phyloP scores from a whole-genome alignment of 2,888 invertebrate species.

The Pristionchus entomophagus region DNA sequence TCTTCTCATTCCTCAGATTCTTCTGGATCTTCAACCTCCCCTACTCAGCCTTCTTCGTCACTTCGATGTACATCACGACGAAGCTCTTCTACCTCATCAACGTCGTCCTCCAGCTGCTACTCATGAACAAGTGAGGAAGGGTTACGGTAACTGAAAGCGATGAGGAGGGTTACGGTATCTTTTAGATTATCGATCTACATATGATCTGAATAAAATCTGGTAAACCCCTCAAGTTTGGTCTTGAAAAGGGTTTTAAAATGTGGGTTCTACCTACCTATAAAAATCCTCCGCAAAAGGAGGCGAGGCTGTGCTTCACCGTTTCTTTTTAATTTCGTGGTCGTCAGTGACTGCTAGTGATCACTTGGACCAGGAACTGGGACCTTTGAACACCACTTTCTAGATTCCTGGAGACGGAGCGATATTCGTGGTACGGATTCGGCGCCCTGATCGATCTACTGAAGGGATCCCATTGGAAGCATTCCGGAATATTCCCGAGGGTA shows the following conservation, averaged over 20 bases:
- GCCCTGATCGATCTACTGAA: conserved; percentile 71
- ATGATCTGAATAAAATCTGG: too few relatives aligned
- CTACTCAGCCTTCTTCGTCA: conserved; percentile 75
- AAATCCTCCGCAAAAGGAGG: too few relatives aligned
- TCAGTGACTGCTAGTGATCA: too few relatives aligned
- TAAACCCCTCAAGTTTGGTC: too few relatives aligned
- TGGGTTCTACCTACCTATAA: too few relatives aligned
- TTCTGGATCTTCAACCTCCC: conserved; percentile 74
- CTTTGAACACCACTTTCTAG: conserved; percentile 50
- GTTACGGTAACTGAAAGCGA: too few relatives aligned
- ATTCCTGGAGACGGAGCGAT: conserved; percentile 71
- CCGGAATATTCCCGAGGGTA: conserved; percentile 74
- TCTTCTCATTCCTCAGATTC: conserved; percentile 53
- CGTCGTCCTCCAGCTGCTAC: conserved; percentile 70
- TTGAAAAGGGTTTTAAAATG: too few relatives aligned
- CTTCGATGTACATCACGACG: conserved; percentile 72
- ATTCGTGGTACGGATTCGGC: conserved; percentile 73
- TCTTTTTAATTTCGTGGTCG: too few relatives aligned
- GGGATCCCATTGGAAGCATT: conserved; percentile 73
- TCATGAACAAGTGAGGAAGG: conserved; percentile 71
- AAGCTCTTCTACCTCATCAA: conserved; percentile 74
- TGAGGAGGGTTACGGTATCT: too few relatives aligned
- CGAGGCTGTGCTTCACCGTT: too few relatives aligned
- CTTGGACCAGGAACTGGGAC: too few relatives aligned
- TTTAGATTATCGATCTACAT: too few relatives aligned